Base-by-base conservation (phyloP, 1,140 invertebrate species). In the Leptinotarsa undecemlineata region DNA sequence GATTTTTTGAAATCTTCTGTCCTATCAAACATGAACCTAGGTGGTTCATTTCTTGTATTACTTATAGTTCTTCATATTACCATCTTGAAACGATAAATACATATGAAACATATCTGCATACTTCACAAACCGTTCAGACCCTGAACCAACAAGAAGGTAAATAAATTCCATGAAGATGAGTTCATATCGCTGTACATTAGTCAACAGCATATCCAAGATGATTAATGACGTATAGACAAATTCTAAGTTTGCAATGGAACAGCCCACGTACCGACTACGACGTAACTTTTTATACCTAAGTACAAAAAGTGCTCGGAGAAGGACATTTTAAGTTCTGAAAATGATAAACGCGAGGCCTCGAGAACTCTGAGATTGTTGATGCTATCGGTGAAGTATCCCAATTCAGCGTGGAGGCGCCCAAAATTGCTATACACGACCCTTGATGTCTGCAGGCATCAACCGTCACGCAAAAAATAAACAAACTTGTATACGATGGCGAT, bases 361-460 rank as follows among this genome's bases (percentile, higher is more conserved):
- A 76, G 76, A 81, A 75, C 81, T 77, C 71, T 72, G 74, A 83
- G 83, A 84, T 84, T 84, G 83, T 84, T 83, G 83, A 84, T 84
- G 81, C 75, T 84, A 84, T 84, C 83, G 78, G 75, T 78, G 73
- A 80, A 78, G 75, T 77, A 80, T 76, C 79, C 78, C 78, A 80
- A 80, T 81, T 75, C 73, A 76, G 77, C 75, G 72, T 69, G 51
- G 70, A 80, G 79, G 79, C 79, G 78, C 80, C 81, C 76, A 73
- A 81, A 82, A 82, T 79, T 80, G 79, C 81, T 81, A 82, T 81
- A 83, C 81, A 80, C 75, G 74, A 75, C 76, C 79, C 77, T 74
- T 71, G 78, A 81, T 77, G 80, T 81, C 80, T 81, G 80, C 79
- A 76, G 68, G 76, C 71, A 76, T 80, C 78, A 77, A 77, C 75